phyloP scores from a whole-genome alignment of 2,113 vertebrate species.

The Leucopsar rothschildi region DNA sequence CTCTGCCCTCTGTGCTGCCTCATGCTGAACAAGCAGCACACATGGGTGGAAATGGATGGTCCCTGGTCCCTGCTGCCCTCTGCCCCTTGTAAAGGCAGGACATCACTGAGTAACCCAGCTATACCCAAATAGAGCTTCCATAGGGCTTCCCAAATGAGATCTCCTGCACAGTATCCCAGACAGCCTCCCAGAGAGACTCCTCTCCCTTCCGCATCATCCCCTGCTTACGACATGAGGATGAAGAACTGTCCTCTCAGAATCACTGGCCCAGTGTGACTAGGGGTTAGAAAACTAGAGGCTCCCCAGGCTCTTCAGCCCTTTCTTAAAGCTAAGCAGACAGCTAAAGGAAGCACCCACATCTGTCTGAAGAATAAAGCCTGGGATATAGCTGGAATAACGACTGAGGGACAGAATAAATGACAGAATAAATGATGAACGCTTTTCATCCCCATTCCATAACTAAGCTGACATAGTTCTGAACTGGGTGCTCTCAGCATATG shows the following conservation, averaged over 20 bases:
- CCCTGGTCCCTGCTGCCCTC: not conserved
- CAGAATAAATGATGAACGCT: not conserved
- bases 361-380: not conserved
- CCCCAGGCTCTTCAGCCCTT: not conserved
- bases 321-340: not conserved
- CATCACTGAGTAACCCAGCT: not conserved
- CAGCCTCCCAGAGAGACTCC: not conserved
- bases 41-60: not conserved
- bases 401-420: not conserved
- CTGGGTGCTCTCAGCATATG: not conserved
- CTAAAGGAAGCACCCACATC: not conserved
- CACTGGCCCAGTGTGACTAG: not conserved
- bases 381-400: not conserved
- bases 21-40: not conserved
- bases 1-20: not conserved
- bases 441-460: not conserved
- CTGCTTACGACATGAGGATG: not conserved
- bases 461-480: not conserved
- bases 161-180: not conserved
- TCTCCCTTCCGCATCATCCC: not conserved
- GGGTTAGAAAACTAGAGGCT: not conserved
- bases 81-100: not conserved
- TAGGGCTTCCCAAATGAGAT: not conserved
- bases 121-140: not conserved
- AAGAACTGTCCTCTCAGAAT: not conserved